Conservation (phyloP, 2,888 invertebrate species). For the Hirtodrosophila confusa region DNA sequence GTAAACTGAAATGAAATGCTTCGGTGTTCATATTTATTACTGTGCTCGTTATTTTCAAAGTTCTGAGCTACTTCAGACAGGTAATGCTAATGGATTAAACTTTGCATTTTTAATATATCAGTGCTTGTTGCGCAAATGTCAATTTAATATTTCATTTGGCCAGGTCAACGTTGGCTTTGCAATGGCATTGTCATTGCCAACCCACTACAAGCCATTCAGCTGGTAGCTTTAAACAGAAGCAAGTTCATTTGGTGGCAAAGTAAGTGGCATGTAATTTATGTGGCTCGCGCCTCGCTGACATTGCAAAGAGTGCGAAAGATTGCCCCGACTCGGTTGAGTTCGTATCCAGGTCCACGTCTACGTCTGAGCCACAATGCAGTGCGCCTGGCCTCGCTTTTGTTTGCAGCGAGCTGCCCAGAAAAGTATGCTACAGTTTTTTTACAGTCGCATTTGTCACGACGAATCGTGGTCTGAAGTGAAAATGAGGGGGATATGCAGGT, state of each 20-base stretch:
- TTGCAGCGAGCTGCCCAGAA: conserved; percentile 4
- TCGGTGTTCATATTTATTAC: conserved; percentile 23
- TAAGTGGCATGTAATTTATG: conserved; percentile 74
- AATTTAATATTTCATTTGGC: conserved; percentile 63
- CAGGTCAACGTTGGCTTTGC: conserved; percentile 2
- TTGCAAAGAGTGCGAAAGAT: conserved; percentile 56
- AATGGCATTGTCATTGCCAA: conserved; percentile 14
- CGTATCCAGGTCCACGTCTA: background rate
- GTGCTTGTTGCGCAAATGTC: conserved; percentile 8
- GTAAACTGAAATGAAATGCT: conserved; percentile 1
- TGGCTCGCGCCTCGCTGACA: conserved; percentile 39
- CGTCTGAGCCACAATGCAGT: conserved; percentile 26
- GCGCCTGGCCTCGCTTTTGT: conserved; percentile 5
- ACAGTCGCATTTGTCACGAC: conserved; percentile 19
- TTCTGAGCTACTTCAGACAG: background rate
- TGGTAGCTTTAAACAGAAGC: conserved; percentile 45
- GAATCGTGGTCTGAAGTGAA: background rate
- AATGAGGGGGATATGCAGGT: conserved; percentile 1
- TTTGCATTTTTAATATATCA: conserved; percentile 58
- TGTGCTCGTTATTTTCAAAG: conserved; percentile 4
- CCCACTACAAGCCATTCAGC: background rate
- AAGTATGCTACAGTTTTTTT: conserved; percentile 33
- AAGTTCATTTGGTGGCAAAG: conserved; percentile 57
- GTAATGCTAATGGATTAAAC: conserved; percentile 64
- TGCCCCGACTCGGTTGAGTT: conserved; percentile 44